These are phyloP conservation scores for Gymnocheta viridis DNA, from an alignment of 2,888 invertebrate genomes.

Conservation along the genomic window DNA sequence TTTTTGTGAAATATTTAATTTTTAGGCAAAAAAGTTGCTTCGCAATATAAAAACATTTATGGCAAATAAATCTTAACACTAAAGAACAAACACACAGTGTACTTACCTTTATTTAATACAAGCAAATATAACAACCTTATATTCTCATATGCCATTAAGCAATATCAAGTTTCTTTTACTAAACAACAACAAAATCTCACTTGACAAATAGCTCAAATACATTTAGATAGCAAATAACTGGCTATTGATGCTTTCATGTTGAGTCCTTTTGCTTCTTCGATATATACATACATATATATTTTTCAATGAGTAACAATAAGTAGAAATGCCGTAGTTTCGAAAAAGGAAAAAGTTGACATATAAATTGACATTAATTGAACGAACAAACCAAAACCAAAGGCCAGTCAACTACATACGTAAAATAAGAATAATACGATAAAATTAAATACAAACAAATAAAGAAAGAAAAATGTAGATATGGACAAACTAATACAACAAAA, in stretches of 20 bases:
- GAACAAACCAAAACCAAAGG: slow-evolving; percentile 75
- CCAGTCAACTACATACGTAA: slow-evolving; percentile 67
- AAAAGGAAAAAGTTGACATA: slow-evolving; percentile 69
- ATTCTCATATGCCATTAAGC: background rate
- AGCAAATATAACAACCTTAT: slow-evolving; percentile 11
- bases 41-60: background rate
- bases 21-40: background rate
- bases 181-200: slow-evolving; percentile 36
- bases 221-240: slow-evolving; percentile 53
- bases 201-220: slow-evolving; percentile 59
- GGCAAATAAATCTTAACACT: background rate
- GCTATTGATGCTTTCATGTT: slow-evolving; percentile 73
- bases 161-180: slow-evolving; percentile 32
- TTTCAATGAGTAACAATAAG: slow-evolving; percentile 47
- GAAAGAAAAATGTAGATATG: background rate
- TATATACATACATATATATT: slow-evolving; percentile 43
- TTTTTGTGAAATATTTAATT: too few relatives aligned
- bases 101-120: slow-evolving; percentile 22
- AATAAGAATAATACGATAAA: slow-evolving; percentile 69
- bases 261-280: background rate
- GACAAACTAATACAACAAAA: slow-evolving; percentile 12
- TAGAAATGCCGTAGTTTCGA: slow-evolving; percentile 35
- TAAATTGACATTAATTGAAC: slow-evolving; percentile 81
- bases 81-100: background rate
- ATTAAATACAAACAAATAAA: slow-evolving; percentile 54